Evolutionary conservation across 2,113 vertebrate species (phyloP).

Genomic region (Tragelaphus scriptus): DNA sequence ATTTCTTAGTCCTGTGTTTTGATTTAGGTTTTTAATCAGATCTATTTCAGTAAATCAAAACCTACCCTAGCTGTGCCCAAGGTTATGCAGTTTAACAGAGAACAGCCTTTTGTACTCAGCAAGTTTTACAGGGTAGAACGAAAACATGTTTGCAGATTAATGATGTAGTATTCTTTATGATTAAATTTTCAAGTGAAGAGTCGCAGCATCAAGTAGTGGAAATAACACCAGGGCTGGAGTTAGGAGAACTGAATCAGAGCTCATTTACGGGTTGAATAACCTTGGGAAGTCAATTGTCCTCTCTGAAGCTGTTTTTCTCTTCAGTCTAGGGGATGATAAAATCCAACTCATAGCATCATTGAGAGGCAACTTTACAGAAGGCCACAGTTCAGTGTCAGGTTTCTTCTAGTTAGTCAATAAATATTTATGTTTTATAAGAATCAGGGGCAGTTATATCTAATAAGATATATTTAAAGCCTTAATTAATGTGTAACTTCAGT

Average conservation of each 20-base stretch:
- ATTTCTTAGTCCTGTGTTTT: conserved; percentile 12
- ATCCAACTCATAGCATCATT: neutral
- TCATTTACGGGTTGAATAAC: neutral
- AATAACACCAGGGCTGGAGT: neutral
- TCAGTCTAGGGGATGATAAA: neutral
- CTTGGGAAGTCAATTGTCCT: conserved; percentile 1
- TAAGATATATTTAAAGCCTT: neutral
- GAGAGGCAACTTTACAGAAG: neutral
- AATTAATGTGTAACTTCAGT: neutral
- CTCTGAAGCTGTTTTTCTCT: neutral
- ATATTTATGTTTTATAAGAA: conserved; percentile 10
- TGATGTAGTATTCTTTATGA: conserved; percentile 34
- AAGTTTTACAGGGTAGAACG: conserved; percentile 36
- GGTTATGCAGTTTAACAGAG: conserved; percentile 26
- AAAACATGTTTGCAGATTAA: conserved; percentile 55
- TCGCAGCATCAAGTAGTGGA: conserved; percentile 11
- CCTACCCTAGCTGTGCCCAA: neutral
- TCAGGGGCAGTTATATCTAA: neutral
- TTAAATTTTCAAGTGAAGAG: conserved; percentile 50
- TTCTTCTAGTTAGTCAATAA: conserved; percentile 20
- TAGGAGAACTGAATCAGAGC: neutral
- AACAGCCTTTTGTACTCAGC: conserved; percentile 13
- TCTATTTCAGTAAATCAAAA: conserved; percentile 32
- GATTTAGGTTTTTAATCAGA: conserved; percentile 51
- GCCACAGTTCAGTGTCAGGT: neutral